Percentiles rank a stretch among this genome's conserved stretches.
These are phyloP conservation scores for Potamilus streckersoni DNA, from an alignment of 1,140 invertebrate genomes.

Conservation along the genomic window DNA sequence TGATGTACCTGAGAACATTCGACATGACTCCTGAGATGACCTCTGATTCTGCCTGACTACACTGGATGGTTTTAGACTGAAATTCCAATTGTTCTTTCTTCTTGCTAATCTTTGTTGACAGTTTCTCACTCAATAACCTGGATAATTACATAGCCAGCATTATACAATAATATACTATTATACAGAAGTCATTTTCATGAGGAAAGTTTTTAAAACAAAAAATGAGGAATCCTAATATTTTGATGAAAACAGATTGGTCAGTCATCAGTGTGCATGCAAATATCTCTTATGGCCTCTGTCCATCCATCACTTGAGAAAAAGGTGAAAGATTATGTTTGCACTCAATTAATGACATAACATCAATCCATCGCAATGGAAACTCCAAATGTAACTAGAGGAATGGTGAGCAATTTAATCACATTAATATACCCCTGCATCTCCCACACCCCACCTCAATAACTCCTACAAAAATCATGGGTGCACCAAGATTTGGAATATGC, in stretches of 20 bases:
- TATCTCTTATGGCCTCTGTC: background rate
- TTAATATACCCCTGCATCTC: too few species aligned
- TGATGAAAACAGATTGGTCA: background rate
- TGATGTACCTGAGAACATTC: constrained; percentile 53
- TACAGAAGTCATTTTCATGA: background rate
- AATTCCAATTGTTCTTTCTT: constrained; percentile 20
- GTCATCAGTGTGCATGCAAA: background rate
- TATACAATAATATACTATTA: too few species aligned
- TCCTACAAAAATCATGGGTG: too few species aligned
- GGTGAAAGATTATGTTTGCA: background rate
- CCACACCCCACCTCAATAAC: too few species aligned
- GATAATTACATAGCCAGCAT: background rate
- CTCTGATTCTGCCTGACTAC: constrained; percentile 49
- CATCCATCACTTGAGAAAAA: background rate
- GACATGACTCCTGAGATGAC: constrained; percentile 51
- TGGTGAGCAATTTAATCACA: too few species aligned
- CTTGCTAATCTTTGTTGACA: background rate
- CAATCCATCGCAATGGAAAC: too few species aligned
- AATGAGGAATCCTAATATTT: background rate
- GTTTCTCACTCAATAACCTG: constrained; percentile 41
- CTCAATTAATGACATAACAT: too few species aligned
- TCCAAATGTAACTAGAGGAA: too few species aligned
- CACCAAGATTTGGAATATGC: too few species aligned
- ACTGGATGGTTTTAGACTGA: constrained; percentile 30
- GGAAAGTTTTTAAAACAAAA: background rate